Conservation (phyloP, 2,888 invertebrate genomes). For the Dryomyza anilis region DNA sequence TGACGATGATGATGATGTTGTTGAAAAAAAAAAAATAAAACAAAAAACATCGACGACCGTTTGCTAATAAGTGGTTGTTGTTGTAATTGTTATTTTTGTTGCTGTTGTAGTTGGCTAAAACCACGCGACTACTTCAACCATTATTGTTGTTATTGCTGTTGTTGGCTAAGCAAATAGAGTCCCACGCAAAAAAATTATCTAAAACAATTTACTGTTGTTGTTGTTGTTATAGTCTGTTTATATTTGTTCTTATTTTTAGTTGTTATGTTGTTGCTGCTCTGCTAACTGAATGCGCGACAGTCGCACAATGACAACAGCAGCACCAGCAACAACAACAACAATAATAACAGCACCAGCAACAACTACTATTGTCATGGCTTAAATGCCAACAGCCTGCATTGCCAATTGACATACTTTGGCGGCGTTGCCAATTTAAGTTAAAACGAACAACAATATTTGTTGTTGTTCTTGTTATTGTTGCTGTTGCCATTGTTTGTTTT, state of each 20-base stretch:
- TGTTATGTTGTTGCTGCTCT: too few species aligned
- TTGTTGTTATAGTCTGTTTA: too few species aligned
- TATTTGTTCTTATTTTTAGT: too few species aligned
- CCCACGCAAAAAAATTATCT: too few species aligned
- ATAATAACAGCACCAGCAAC: background rate
- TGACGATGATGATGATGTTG: too few species aligned
- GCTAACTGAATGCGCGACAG: too few species aligned
- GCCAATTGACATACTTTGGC: conserved; percentile 5
- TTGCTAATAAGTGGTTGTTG: background rate
- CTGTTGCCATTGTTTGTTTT: background rate
- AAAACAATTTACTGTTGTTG: too few species aligned
- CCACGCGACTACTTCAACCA: background rate
- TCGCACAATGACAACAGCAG: background rate
- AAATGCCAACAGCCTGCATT: background rate
- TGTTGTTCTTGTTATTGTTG: background rate
- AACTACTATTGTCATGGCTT: background rate
- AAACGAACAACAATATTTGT: background rate
- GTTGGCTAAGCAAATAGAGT: too few species aligned
- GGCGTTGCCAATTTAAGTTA: background rate
- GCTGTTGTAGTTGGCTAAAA: background rate
- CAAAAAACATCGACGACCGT: too few species aligned
- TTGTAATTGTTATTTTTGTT: background rate
- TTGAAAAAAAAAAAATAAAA: too few species aligned
- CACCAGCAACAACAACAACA: background rate
- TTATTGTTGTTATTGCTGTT: background rate